Evolutionary conservation across 2,797 vertebrate genomes (phyloP).

Genomic region (Aythya fuligula): DNA sequence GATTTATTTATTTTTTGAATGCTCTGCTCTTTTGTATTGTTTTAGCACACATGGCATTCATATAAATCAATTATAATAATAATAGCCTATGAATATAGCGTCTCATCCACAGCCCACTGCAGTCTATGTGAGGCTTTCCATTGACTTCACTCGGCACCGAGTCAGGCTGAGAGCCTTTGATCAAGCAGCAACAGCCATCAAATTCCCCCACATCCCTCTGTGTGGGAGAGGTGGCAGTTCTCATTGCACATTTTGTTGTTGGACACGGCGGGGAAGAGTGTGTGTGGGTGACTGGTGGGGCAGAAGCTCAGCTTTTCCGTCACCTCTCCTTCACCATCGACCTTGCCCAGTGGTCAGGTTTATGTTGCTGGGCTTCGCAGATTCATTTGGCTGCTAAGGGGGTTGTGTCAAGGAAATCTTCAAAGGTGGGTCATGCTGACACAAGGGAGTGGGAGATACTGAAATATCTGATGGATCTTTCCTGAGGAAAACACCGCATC

Average conservation of each 20-base stretch:
- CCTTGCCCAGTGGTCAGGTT: not conserved
- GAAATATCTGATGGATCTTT: not conserved
- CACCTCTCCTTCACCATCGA: accelerated
- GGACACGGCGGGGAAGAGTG: not conserved
- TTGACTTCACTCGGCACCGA: slow-evolving; percentile 29
- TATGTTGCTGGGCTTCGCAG: not conserved
- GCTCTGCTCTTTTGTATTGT: slow-evolving; percentile 63
- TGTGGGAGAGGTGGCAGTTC: slow-evolving; percentile 7
- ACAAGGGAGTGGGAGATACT: not conserved
- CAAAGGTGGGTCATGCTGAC: not conserved
- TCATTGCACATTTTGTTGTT: not conserved
- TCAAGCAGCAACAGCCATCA: not conserved
- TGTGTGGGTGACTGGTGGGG: not conserved
- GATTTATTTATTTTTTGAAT: slow-evolving; percentile 65
- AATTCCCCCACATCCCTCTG: not conserved
- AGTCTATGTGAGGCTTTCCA: slow-evolving; percentile 49
- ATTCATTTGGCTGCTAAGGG: not conserved
- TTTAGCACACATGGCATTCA: slow-evolving; percentile 74
- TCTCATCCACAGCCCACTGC: slow-evolving; percentile 59
- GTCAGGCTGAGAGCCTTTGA: slow-evolving; percentile 50
- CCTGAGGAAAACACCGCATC: not conserved
- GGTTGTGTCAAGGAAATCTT: not conserved
- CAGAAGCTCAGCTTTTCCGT: not conserved
- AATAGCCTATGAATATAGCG: slow-evolving; percentile 50
- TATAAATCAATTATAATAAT: slow-evolving; percentile 69